These are phyloP conservation scores for Hassar affinis DNA, from an alignment of 2,113 vertebrate genomes.

Conservation along the genomic window DNA sequence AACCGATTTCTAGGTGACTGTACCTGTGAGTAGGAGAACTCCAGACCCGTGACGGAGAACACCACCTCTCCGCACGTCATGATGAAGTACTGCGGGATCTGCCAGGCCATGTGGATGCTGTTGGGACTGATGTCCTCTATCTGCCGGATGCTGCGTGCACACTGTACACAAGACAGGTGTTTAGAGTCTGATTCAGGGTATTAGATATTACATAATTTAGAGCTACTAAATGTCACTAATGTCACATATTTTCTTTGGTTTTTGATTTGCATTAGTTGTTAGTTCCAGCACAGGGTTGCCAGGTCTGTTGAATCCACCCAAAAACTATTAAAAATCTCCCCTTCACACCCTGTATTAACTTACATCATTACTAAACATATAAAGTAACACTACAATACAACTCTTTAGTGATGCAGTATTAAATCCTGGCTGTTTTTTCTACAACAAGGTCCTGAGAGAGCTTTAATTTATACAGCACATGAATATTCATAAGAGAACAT, in stretches of 20 bases:
- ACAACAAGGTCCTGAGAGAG: neutral
- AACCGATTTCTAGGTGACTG: neutral
- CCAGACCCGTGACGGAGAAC: slow-evolving; percentile 91
- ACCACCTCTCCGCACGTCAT: slow-evolving; percentile 87
- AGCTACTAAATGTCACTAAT: neutral
- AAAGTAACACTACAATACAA: neutral
- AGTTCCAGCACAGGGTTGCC: neutral
- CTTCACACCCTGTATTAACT: neutral
- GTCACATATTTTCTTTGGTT: neutral
- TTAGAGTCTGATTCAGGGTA: neutral
- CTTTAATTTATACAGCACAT: neutral
- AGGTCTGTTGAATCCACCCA: neutral
- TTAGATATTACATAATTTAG: neutral
- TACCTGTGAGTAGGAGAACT: slow-evolving; percentile 97
- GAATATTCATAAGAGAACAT: neutral
- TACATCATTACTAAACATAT: no score
- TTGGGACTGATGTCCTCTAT: slow-evolving; percentile 79
- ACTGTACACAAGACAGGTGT: slow-evolving; percentile 52
- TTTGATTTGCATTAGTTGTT: neutral
- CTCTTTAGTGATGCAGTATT: neutral
- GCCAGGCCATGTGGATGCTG: slow-evolving; percentile 87
- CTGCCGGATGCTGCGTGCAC: slow-evolving; percentile 14
- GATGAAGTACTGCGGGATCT: slow-evolving; percentile 93
- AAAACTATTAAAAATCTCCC: neutral
- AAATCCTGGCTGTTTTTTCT: neutral